These are phyloP conservation scores for Oscheius sp. DNA, from an alignment of 2,888 invertebrate genomes.

Conservation along the genomic window DNA sequence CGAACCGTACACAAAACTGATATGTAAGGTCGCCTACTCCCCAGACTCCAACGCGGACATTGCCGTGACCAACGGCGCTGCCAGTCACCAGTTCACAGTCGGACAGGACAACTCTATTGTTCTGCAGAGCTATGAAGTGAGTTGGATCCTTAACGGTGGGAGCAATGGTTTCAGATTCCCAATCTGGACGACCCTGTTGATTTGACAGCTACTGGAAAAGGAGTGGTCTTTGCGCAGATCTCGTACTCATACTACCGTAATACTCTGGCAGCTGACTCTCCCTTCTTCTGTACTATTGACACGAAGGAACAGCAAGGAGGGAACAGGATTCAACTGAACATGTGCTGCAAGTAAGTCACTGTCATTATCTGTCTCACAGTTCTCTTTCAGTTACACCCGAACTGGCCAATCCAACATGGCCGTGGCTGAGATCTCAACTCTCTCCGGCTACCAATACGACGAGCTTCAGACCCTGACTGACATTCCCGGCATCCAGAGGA, in stretches of 20 bases:
- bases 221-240: constrained; percentile 79
- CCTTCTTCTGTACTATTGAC: constrained; percentile 70
- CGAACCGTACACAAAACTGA: background rate
- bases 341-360: constrained; percentile 73
- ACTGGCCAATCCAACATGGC: constrained; percentile 74
- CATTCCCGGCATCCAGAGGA: constrained; percentile 73
- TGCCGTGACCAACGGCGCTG: constrained; percentile 77
- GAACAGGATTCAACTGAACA: constrained; percentile 66
- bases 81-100: constrained; percentile 62
- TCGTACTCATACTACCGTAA: constrained; percentile 86
- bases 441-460: constrained; percentile 64
- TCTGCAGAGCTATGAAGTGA: constrained; percentile 84
- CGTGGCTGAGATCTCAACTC: constrained; percentile 73
- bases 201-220: constrained; percentile 84
- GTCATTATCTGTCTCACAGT: background rate
- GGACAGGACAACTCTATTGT: constrained; percentile 78
- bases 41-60: constrained; percentile 79
- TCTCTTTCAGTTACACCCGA: constrained; percentile 65
- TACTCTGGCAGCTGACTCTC: constrained; percentile 61
- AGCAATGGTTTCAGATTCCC: constrained; percentile 44
- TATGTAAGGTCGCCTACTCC: constrained; percentile 77
- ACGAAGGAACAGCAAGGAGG: constrained; percentile 67
- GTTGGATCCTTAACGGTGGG: background rate
- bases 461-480: constrained; percentile 43
- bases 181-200: constrained; percentile 76